Conservation (phyloP, 2,797 vertebrate species). For the Potorous gilbertii region DNA sequence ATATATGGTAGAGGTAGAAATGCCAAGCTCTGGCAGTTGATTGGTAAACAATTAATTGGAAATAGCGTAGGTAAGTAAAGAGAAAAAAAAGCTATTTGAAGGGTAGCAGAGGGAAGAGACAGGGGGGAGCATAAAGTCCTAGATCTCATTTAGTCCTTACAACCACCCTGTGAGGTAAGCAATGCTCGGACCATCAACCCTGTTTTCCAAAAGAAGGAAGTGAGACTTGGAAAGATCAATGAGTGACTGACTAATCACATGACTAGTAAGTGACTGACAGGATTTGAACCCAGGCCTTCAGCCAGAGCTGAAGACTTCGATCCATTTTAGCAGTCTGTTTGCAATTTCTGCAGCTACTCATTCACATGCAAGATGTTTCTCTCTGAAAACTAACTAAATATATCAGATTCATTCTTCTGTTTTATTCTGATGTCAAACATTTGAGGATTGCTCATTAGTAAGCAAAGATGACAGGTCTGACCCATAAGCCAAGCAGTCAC, state of each 20-base stretch:
- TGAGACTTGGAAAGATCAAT: conserved; percentile 37
- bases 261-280: conserved; percentile 43
- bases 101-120: not conserved
- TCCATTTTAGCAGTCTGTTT: not conserved
- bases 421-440: not conserved
- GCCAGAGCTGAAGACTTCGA: not conserved
- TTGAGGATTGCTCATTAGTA: not conserved
- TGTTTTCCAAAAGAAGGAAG: conserved; percentile 54
- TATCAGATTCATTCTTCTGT: not conserved
- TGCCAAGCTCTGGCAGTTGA: not conserved
- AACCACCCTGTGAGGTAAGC: conserved; percentile 41
- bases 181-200: conserved; percentile 28
- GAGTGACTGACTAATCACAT: conserved; percentile 36
- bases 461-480: not conserved
- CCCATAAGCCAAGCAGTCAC: not conserved
- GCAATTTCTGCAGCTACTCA: not conserved
- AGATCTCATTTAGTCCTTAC: conserved; percentile 24
- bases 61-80: not conserved
- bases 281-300: conserved; percentile 46
- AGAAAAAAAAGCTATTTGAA: not conserved
- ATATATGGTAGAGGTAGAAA: not conserved
- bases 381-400: not conserved
- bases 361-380: not conserved
- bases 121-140: not conserved
- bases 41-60: not conserved